phyloP scores from a whole-genome alignment of 64 coral and sea anemone species.

The Montipora foliosa region DNA sequence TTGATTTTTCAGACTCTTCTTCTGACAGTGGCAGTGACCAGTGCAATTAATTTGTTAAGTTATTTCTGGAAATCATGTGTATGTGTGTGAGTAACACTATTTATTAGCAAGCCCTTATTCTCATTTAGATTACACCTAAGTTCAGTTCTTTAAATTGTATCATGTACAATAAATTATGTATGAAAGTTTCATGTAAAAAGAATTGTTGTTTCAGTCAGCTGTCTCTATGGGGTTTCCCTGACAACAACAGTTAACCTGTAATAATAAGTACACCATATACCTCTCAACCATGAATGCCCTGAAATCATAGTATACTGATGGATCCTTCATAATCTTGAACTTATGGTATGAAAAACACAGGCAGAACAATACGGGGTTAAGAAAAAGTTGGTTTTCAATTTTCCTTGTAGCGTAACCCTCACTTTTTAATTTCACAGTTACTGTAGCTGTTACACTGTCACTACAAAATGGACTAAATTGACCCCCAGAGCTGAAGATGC shows the following conservation, averaged over 20 bases:
- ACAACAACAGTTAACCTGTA: conserved; percentile 7
- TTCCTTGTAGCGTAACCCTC: background rate
- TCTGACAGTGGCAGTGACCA: conserved; percentile 8
- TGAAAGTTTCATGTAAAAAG: conserved; percentile 16
- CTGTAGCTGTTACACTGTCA: background rate
- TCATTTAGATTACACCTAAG: background rate
- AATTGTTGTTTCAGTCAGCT: conserved; percentile 10
- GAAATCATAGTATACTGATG: conserved; percentile 2
- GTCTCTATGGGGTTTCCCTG: background rate
- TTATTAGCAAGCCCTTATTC: conserved; percentile 16
- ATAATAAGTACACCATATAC: conserved; percentile 4
- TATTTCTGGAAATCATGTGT: conserved; percentile 5
- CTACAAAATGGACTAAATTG: conserved; percentile 12
- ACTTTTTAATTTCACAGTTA: conserved; percentile 2
- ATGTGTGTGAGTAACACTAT: background rate
- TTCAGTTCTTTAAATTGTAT: conserved; percentile 16
- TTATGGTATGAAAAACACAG: background rate
- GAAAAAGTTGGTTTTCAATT: conserved; percentile 11
- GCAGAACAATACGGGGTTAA: conserved; percentile 4
- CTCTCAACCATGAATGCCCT: conserved; percentile 10
- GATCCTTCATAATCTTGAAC: conserved; percentile 17
- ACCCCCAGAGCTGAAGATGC: conserved; percentile 17
- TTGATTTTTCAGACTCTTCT: conserved; percentile 23
- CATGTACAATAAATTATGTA: conserved; percentile 13
- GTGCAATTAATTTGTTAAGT: background rate